phyloP scores from a whole-genome alignment of 2,888 invertebrate genomes.

The Sicus ferrugineus region DNA sequence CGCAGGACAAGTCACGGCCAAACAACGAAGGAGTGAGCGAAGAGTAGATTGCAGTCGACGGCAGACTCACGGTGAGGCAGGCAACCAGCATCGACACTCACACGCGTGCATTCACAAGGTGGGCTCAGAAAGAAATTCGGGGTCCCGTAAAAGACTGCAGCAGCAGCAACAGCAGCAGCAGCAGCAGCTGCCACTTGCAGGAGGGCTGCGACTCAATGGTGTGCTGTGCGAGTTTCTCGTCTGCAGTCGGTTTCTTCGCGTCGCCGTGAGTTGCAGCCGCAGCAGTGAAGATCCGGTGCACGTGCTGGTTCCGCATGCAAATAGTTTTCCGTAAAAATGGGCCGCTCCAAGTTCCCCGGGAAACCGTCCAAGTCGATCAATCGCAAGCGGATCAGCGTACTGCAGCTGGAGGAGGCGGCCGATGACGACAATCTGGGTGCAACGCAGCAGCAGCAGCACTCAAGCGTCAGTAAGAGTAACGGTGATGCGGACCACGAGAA shows the following conservation, averaged over 20 bases:
- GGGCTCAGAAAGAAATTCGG: conserved; percentile 30
- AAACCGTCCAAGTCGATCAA: conserved; percentile 87
- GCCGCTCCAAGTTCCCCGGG: conserved; percentile 75
- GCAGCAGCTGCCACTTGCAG: not conserved
- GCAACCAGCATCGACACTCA: conserved; percentile 16
- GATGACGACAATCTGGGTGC: conserved; percentile 27
- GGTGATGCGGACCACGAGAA: conserved; percentile 38
- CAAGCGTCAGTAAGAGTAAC: conserved; percentile 34
- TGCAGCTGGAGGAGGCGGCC: conserved; percentile 55
- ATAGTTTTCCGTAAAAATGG: conserved; percentile 52
- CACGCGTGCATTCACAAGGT: conserved; percentile 24
- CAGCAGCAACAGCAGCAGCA: not conserved
- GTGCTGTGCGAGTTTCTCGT: conserved; percentile 33
- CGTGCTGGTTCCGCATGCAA: conserved; percentile 33
- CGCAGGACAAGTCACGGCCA: conserved; percentile 53
- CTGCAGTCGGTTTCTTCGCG: conserved; percentile 33
- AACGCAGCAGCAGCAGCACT: conserved; percentile 34
- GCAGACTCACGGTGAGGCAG: conserved; percentile 1
- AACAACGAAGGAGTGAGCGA: conserved; percentile 27
- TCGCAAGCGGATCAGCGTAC: conserved; percentile 84
- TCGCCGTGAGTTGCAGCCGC: not conserved
- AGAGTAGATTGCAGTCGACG: conserved; percentile 3
- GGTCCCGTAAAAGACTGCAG: conserved; percentile 8
- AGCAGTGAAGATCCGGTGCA: not conserved
- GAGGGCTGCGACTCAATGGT: conserved; percentile 2